Conservation (phyloP, 2,797 vertebrate species). For the Chloroceryle amazona region DNA sequence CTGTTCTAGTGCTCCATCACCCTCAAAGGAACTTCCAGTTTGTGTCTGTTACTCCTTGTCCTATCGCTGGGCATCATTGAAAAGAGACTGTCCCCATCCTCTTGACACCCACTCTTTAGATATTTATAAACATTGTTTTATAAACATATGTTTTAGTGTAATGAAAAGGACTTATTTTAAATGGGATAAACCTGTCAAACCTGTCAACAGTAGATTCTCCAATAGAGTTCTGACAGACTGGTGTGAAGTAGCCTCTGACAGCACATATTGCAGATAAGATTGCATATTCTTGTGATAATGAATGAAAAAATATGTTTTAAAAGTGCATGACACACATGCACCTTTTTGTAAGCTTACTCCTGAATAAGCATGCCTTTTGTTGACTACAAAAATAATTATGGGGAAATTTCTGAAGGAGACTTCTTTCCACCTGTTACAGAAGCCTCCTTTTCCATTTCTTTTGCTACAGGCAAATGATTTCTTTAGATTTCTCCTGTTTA, state of each 20-base stretch:
- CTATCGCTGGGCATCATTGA: too few relatives aligned
- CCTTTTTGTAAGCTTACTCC: neutral
- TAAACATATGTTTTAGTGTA: neutral
- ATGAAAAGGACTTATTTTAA: neutral
- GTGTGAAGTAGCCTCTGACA: neutral
- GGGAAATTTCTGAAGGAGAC: neutral
- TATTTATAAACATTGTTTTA: too few relatives aligned
- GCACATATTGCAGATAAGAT: neutral
- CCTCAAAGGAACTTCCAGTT: too few relatives aligned
- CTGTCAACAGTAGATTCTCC: neutral
- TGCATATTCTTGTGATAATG: neutral
- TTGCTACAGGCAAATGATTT: neutral
- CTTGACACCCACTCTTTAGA: too few relatives aligned
- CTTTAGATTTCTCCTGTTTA: neutral
- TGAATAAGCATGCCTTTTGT: neutral
- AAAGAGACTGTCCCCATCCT: too few relatives aligned
- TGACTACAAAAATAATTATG: neutral
- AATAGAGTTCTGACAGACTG: neutral
- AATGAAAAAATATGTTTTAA: neutral
- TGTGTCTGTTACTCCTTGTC: too few relatives aligned
- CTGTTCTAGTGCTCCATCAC: too few relatives aligned
- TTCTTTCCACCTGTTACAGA: neutral
- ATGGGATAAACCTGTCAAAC: neutral
- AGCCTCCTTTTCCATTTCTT: neutral
- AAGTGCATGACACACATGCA: neutral